Base-by-base conservation (phyloP, 2,113 vertebrate species). In the Bufo bufo region DNA sequence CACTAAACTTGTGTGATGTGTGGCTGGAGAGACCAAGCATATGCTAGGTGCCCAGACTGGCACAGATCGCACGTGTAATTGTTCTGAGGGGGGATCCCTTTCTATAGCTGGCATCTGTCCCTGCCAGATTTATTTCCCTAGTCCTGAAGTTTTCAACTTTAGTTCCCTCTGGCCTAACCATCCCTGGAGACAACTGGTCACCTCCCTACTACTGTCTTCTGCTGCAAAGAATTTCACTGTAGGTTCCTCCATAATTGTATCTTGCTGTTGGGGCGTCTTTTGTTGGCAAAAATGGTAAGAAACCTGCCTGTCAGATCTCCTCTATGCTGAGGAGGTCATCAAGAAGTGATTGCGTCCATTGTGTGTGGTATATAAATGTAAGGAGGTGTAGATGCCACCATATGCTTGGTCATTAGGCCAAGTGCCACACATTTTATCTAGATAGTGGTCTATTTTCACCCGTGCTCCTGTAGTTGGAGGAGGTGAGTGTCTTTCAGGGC, bases 281-380 rank as follows among this genome's bases (percentile, higher is more conserved):
- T 19, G 13, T 58, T 49, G 54, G 63, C 59, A 65, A 54, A 74
- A 16, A 82, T 72, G 49, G 63, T 77, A 2, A 72, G 78, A 82
- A 52, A 87, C 79, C 23, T 59, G 75, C 77, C 87, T 83, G 80
- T 88, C 80, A 82, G n/a, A 81, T 88, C 43, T 16, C 59, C 33
- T n/a, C 50, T 10, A 75, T 50, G 72, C 87, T 88, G 84, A 88
- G n/a, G 81, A 88, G 87, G 71, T 88, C 77, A 88, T 88, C 87
- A 88, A 61, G 71, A 47, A 77, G 65, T 88, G 87, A 88, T 88
- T 83, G 87, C 87, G n/a, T 47, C 81, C 71, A 88, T 88, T 83
- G 87, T 84, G 87, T 71, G 77, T 77, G 87, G 71, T 66, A 84
- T 83, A 81, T 50, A 88, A 83, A 88, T 88, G 84, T 83, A 87